Conservation (phyloP, 2,888 invertebrate species). For the Portevinia maculata region DNA sequence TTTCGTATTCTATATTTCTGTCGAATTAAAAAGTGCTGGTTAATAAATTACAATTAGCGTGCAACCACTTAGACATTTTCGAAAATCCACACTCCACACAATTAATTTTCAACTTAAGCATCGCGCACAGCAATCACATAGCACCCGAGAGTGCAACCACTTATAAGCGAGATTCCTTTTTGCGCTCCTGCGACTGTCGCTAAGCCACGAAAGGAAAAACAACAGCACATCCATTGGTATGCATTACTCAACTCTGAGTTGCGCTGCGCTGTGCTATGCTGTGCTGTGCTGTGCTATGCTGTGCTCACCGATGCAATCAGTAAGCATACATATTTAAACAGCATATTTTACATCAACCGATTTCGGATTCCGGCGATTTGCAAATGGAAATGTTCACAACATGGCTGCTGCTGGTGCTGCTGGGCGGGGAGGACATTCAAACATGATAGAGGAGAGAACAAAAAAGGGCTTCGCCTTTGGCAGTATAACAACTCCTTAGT, state of each 20-base stretch:
- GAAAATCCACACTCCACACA: constrained; percentile 53
- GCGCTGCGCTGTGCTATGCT: constrained; percentile 29
- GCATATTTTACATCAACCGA: constrained; percentile 74
- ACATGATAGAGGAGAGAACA: constrained; percentile 32
- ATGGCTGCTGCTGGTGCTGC: constrained; percentile 32
- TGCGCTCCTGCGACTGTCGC: constrained; percentile 34
- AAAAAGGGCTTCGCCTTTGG: constrained; percentile 56
- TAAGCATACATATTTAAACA: constrained; percentile 75
- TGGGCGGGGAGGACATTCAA: background rate
- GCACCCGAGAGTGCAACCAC: constrained; percentile 24
- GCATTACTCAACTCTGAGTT: constrained; percentile 64
- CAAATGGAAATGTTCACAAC: constrained; percentile 75
- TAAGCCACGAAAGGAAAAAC: constrained; percentile 10
- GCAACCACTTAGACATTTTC: constrained; percentile 51
- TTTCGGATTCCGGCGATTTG: constrained; percentile 74
- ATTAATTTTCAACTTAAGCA: constrained; percentile 66
- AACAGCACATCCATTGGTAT: constrained; percentile 62
- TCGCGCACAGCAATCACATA: constrained; percentile 4
- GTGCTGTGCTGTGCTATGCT: constrained; percentile 26
- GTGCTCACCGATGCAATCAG: constrained; percentile 74
- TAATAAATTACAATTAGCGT: constrained; percentile 62
- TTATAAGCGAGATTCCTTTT: constrained; percentile 47
- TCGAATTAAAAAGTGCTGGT: constrained; percentile 16
- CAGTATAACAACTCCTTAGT: constrained; percentile 71
- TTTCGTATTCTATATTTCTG: constrained; percentile 9